Evolutionary conservation across 2,888 invertebrate species (phyloP).

Genomic region (Laspeyria flexula): DNA sequence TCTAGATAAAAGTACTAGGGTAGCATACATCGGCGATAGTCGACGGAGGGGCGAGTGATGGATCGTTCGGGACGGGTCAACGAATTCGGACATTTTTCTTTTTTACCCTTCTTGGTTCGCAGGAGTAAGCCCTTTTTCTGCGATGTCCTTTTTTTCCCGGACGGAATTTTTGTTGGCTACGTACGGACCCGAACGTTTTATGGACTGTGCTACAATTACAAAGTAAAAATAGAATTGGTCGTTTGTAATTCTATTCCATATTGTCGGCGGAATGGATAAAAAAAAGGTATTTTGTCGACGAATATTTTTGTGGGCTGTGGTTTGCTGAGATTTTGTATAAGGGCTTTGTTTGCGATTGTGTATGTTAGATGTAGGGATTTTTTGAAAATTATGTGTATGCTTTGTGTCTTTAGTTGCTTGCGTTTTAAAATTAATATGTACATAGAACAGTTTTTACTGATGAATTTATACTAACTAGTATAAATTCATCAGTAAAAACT

Average conservation of each 20-base stretch:
- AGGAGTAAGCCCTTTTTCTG: conserved; percentile 85
- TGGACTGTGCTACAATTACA: conserved; percentile 84
- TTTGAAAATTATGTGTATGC: too few species aligned
- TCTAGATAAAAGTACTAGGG: conserved; percentile 68
- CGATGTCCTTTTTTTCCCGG: conserved; percentile 80
- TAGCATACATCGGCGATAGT: conserved; percentile 77
- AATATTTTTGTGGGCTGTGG: conserved; percentile 33
- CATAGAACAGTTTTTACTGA: too few species aligned
- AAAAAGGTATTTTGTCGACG: conserved; percentile 51
- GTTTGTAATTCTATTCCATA: conserved; percentile 76
- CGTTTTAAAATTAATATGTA: too few species aligned
- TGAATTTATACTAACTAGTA: too few species aligned
- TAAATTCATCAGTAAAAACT: too few species aligned
- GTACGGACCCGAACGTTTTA: conserved; percentile 73
- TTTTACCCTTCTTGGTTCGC: conserved; percentile 86
- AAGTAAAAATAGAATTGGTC: conserved; percentile 83
- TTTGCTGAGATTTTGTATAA: conserved; percentile 9
- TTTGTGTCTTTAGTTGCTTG: too few species aligned
- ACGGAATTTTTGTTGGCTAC: conserved; percentile 76
- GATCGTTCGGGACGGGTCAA: conserved; percentile 86
- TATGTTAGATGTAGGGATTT: too few species aligned
- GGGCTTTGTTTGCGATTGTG: not conserved
- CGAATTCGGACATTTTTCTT: conserved; percentile 87
- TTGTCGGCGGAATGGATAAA: conserved; percentile 58
- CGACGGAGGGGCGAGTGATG: conserved; percentile 82